A percentile compares a stretch with the other conserved stretches of the same genome.
Evolutionary conservation across 2,888 invertebrate genomes (phyloP).

Genomic region (Epinotia demarniana): DNA sequence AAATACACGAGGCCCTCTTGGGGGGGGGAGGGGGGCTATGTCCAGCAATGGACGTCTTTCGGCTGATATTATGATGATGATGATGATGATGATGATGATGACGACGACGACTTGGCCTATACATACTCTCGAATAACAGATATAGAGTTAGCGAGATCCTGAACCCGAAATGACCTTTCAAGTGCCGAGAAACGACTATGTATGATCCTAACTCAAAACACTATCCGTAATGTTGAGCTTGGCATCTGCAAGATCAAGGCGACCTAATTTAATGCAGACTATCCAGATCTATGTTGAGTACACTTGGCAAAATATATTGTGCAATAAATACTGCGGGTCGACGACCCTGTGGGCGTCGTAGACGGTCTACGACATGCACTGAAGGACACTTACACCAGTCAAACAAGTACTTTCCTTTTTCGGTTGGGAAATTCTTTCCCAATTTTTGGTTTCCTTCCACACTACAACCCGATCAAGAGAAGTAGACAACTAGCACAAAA

Average conservation of each 20-base stretch:
- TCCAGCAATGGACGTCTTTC: no score
- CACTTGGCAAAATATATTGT: slow-evolving; percentile 9
- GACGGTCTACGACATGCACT: slow-evolving; percentile 16
- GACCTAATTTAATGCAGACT: not conserved
- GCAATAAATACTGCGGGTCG: slow-evolving; percentile 27
- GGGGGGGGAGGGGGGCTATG: no score
- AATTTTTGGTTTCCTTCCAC: no score
- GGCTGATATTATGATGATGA: no score
- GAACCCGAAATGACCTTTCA: not conserved
- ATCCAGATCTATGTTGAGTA: slow-evolving; percentile 6
- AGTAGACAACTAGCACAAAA: no score
- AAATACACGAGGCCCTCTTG: no score
- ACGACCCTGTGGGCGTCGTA: slow-evolving; percentile 29
- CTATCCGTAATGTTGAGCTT: not conserved
- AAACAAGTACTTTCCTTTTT: not conserved
- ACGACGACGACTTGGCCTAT: no score
- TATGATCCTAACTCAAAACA: not conserved
- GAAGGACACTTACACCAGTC: slow-evolving; percentile 25
- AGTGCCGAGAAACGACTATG: not conserved
- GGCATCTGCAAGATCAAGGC: slow-evolving; percentile 20
- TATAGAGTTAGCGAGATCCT: no score
- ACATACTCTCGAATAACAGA: no score
- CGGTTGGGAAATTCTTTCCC: no score
- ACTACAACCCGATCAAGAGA: no score
- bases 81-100: no score